Conservation (phyloP, 2,888 invertebrate species). For the Cyclophora punctaria region DNA sequence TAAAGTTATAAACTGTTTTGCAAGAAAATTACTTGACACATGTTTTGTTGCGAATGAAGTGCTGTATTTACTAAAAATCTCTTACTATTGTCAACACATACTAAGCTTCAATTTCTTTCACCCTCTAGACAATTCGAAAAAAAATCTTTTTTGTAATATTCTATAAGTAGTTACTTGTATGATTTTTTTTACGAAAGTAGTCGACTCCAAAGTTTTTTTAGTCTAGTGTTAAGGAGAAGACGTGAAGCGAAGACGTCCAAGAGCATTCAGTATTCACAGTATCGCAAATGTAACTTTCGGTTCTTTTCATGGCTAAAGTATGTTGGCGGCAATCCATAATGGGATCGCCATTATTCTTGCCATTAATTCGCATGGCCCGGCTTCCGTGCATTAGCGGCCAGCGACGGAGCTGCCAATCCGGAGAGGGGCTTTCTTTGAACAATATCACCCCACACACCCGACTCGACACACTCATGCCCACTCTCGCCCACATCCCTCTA, state of each 20-base stretch:
- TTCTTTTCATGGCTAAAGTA: constrained; percentile 76
- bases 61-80: too few relatives aligned
- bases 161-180: too few relatives aligned
- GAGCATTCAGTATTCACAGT: constrained; percentile 73
- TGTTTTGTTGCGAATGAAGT: too few relatives aligned
- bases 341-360: constrained; percentile 76
- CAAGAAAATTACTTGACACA: too few relatives aligned
- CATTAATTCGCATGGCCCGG: constrained; percentile 72
- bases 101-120: too few relatives aligned
- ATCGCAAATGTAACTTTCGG: constrained; percentile 76
- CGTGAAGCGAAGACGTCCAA: constrained; percentile 42
- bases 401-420: constrained; percentile 63
- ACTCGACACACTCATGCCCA: too few relatives aligned
- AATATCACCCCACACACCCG: constrained; percentile 14
- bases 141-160: not conserved
- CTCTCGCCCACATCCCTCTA: too few relatives aligned
- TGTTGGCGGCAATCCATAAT: constrained; percentile 77
- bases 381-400: constrained; percentile 74
- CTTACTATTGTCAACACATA: too few relatives aligned
- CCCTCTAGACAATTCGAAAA: constrained; percentile 2
- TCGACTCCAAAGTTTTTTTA: constrained; percentile 23
- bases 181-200: too few relatives aligned
- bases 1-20: too few relatives aligned
- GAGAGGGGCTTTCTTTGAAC: constrained; percentile 39
- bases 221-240: constrained; percentile 34